Conservation (phyloP, 2,888 invertebrate species). For the Spodoptera littoralis region DNA sequence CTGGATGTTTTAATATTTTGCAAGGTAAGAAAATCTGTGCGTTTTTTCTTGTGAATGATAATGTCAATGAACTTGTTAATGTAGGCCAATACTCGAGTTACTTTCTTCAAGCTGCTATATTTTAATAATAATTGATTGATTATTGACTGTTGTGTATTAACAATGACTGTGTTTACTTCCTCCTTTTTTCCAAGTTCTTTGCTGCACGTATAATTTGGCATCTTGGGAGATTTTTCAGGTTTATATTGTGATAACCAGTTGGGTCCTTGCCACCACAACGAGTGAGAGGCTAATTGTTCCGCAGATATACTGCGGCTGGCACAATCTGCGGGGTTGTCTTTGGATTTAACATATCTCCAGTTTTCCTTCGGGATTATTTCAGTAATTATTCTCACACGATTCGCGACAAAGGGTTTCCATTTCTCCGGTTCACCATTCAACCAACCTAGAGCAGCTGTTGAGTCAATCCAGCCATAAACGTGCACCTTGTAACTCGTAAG, state of each 20-base stretch:
- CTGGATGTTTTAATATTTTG: conserved; percentile 9
- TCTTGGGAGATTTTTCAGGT: background rate
- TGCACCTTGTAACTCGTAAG: too few species aligned
- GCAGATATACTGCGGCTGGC: conserved; percentile 10
- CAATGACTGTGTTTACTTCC: background rate
- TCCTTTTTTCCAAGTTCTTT: conserved; percentile 5
- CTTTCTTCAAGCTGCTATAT: conserved; percentile 7
- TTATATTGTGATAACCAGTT: conserved; percentile 4
- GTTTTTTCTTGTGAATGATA: conserved; percentile 7
- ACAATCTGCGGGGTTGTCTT: conserved; percentile 17
- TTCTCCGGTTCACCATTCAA: conserved; percentile 14
- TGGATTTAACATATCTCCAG: conserved; percentile 12
- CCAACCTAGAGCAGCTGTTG: conserved; percentile 12
- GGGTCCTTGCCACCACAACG: conserved; percentile 14
- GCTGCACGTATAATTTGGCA: background rate
- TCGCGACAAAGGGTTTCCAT: conserved; percentile 17
- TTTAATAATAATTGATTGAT: conserved; percentile 11
- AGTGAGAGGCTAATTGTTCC: background rate
- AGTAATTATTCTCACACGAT: conserved; percentile 5
- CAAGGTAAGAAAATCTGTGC: conserved; percentile 7
- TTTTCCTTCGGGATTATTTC: conserved; percentile 3
- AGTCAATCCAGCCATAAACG: conserved; percentile 2
- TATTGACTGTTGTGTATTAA: background rate
- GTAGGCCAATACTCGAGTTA: conserved; percentile 9
- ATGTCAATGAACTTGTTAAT: conserved; percentile 18